Percentiles rank a stretch among this genome's conserved stretches.
These are phyloP conservation scores for Papilio polyxenes DNA, from an alignment of 1,140 invertebrate species.

Conservation along the genomic window DNA sequence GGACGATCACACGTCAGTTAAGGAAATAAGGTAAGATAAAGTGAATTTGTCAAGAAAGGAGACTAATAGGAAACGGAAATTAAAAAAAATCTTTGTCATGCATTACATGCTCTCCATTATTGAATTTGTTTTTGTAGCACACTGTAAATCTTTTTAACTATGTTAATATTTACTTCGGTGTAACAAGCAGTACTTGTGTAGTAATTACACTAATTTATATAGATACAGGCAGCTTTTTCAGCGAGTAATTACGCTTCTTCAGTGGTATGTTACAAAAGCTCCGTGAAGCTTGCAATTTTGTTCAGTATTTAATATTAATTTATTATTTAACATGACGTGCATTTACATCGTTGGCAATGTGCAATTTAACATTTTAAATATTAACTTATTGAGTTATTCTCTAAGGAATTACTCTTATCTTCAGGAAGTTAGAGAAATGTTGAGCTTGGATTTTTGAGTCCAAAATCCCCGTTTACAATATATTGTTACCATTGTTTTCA, in stretches of 20 bases:
- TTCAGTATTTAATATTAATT: background rate
- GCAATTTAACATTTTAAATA: background rate
- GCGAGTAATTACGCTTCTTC: background rate
- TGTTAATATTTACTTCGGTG: background rate
- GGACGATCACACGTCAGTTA: too few relatives aligned
- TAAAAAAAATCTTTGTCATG: too few relatives aligned
- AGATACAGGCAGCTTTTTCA: conserved; percentile 11
- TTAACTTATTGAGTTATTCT: background rate
- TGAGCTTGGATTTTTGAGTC: too few relatives aligned
- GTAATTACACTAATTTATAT: conserved; percentile 26
- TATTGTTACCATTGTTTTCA: too few relatives aligned
- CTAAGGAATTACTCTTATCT: background rate
- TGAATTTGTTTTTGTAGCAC: too few relatives aligned
- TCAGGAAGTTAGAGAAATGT: background rate
- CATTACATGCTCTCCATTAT: too few relatives aligned
- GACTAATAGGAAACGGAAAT: too few relatives aligned
- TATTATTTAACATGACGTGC: background rate
- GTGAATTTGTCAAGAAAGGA: too few relatives aligned
- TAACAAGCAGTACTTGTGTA: background rate
- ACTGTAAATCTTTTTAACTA: background rate
- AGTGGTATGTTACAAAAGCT: conserved; percentile 14
- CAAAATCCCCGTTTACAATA: background rate
- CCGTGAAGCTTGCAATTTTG: conserved; percentile 12
- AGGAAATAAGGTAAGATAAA: too few relatives aligned
- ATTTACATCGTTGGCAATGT: background rate